Base-by-base conservation (phyloP, 2,888 invertebrate species). In the Lutraria lutraria region DNA sequence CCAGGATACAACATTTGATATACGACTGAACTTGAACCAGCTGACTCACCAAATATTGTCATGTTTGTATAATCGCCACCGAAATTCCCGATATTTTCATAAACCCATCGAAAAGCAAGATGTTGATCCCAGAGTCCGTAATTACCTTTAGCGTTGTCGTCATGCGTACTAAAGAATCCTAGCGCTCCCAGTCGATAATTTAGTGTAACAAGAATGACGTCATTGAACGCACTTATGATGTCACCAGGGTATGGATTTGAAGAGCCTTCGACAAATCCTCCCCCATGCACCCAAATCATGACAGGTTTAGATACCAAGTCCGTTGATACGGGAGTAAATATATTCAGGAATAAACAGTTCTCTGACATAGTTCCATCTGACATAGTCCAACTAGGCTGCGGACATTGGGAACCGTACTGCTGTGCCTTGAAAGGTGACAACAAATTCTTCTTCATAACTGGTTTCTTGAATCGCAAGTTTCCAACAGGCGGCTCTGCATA, bases 331-430 rank as follows among this genome's bases (percentile, higher is more conserved):
- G n/a, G n/a, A n/a, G n/a, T n/a, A n/a, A n/a, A n/a, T n/a, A n/a
- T n/a, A n/a, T n/a, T n/a, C n/a, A 92, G 63, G 52, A 82, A 86
- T n/a, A 92, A 80, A 81, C 92, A 92, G 68, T 92, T 88, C 52
- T 92, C 91, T 2, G 92, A 91, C 79, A n/a, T 80, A 0, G 63
- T n/a, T 43, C 31, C 16, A n/a, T 31, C 52, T 0, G 43, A 34
- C 16, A 13, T 60, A 15, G 0, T 4, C 12, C 10, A 8, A 52
- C 29, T 25, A 0, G 16, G 10, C 56, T 92, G 92, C 15, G 88
- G 90, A 76, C 92, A 92, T 25, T 79, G 81, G 0, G 89, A 54
- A 16, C 91, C 91, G 31, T 79, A 80, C 29, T 81, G 15, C 0
- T 83, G 82, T 3, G 92, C 92, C 43, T 91, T 76, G 31, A 89